Percentiles rank a stretch among this genome's conserved stretches.
These are phyloP conservation scores for Drosophila serrata DNA, from an alignment of 1,140 invertebrate genomes.

Conservation along the genomic window DNA sequence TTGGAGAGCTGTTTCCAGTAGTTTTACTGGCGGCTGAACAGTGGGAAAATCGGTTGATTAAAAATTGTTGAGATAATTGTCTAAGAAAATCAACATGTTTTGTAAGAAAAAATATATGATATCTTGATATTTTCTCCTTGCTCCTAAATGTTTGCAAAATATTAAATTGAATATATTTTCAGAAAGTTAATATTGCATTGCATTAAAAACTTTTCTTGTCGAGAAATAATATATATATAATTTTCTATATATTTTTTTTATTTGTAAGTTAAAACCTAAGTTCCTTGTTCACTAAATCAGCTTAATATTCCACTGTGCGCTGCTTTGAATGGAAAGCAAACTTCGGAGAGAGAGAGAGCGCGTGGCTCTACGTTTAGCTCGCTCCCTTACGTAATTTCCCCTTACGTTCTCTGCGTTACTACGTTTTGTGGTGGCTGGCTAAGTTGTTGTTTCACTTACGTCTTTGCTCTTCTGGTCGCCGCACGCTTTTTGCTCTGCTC, in stretches of 20 bases:
- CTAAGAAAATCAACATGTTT: no score
- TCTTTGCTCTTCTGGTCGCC: conserved; percentile 61
- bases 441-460: conserved; percentile 23
- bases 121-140: no score
- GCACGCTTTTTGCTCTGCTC: conserved; percentile 67
- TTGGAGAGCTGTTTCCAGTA: conserved; percentile 9
- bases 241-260: not conserved
- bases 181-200: no score
- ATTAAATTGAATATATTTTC: no score
- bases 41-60: not conserved
- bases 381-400: conserved; percentile 14
- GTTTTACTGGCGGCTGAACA: conserved; percentile 13
- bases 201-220: no score
- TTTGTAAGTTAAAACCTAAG: no score
- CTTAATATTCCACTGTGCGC: not conserved
- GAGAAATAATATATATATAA: no score
- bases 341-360: conserved; percentile 1
- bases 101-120: no score
- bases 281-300: no score
- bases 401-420: conserved; percentile 5
- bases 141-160: no score
- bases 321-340: conserved; percentile 8
- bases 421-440: conserved; percentile 1
- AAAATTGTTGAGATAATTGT: not conserved
- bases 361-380: conserved; percentile 7